A percentile compares a stretch with the other conserved stretches of the same genome.
Evolutionary conservation across 2,888 invertebrate genomes (phyloP).

Genomic region (Pseudococcus jackbeardsleyi): DNA sequence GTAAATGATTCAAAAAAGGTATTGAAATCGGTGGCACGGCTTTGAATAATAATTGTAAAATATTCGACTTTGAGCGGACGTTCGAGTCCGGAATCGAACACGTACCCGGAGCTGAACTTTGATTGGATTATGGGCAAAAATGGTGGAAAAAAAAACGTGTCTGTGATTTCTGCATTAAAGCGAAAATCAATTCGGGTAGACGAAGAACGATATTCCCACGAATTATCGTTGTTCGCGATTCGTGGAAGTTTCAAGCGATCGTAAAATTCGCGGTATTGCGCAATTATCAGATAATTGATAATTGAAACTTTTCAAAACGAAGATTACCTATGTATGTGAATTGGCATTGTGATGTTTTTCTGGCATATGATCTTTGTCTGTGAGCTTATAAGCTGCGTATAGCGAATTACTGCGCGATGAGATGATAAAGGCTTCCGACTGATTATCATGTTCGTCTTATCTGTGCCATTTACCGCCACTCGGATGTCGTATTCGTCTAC

Average conservation of each 20-base stretch:
- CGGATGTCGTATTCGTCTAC: not conserved
- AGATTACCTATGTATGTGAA: not conserved
- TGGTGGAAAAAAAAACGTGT: not conserved
- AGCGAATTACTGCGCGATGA: not conserved
- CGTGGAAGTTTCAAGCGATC: constrained; percentile 18
- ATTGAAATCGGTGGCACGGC: constrained; percentile 22
- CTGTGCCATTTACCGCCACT: not conserved
- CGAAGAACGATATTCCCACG: constrained; percentile 13
- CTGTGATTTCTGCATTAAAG: not conserved
- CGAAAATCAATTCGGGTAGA: constrained; percentile 24
- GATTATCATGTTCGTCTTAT: constrained; percentile 9
- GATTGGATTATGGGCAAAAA: not conserved
- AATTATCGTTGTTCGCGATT: not conserved
- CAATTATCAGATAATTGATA: constrained; percentile 31
- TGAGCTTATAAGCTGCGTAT: too few relatives aligned
- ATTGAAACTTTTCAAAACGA: not conserved
- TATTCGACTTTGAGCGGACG: not conserved
- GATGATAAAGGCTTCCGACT: not conserved
- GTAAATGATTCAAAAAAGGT: constrained; percentile 54
- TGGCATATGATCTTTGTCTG: not conserved
- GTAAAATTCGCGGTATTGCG: constrained; percentile 39
- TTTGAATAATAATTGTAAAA: constrained; percentile 43
- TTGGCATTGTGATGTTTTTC: not conserved
- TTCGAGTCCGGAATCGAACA: not conserved
- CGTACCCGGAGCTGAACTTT: not conserved